Evolutionary conservation across 2,888 invertebrate genomes (phyloP).

Genomic region (Papilio protenor): DNA sequence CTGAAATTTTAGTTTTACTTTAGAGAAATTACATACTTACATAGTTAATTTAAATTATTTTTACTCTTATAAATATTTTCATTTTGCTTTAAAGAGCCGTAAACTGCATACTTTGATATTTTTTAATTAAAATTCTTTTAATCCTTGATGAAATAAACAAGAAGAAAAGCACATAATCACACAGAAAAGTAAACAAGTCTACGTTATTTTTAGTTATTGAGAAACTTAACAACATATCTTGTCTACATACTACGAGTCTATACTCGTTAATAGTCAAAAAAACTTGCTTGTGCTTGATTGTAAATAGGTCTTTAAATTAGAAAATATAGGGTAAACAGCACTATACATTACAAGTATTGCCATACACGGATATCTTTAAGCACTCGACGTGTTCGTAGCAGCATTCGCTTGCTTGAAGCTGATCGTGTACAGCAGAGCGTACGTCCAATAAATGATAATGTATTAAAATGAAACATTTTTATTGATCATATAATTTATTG

Average conservation of each 20-base stretch:
- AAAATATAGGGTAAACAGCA: too few relatives aligned
- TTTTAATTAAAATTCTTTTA: background rate
- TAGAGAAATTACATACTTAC: too few relatives aligned
- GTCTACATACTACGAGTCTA: too few relatives aligned
- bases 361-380: background rate
- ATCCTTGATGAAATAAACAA: background rate
- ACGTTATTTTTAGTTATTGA: too few relatives aligned
- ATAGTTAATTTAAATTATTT: too few relatives aligned
- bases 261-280: too few relatives aligned
- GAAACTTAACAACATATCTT: too few relatives aligned
- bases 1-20: background rate
- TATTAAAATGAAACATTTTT: slow-evolving; percentile 48
- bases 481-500: slow-evolving; percentile 72
- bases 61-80: too few relatives aligned
- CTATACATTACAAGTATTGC: background rate
- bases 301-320: background rate
- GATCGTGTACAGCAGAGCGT: background rate
- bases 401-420: background rate
- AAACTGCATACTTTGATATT: background rate
- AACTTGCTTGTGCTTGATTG: background rate
- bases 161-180: too few relatives aligned
- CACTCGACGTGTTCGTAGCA: background rate
- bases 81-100: background rate
- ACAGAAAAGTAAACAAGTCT: too few relatives aligned
- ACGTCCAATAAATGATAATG: background rate